phyloP scores from a whole-genome alignment of 2,888 invertebrate genomes.

The Cephus sareptanus region DNA sequence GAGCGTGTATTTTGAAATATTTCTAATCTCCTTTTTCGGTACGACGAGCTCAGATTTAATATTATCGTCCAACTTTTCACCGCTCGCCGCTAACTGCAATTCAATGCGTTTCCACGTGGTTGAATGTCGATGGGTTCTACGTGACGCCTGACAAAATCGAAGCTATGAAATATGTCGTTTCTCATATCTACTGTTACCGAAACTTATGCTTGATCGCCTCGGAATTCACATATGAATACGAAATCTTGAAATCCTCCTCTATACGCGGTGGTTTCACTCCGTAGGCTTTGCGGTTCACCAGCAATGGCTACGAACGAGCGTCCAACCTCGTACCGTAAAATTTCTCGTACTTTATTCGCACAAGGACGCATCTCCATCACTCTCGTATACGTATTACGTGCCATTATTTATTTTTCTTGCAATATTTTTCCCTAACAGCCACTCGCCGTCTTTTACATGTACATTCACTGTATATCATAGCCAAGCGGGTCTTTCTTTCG shows the following conservation, averaged over 20 bases:
- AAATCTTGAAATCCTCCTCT: neutral
- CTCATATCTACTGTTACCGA: neutral
- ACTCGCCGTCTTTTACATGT: too few species aligned
- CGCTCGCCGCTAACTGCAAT: neutral
- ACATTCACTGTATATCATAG: neutral
- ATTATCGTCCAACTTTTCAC: conserved; percentile 19
- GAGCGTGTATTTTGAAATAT: neutral
- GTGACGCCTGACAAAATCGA: conserved; percentile 39
- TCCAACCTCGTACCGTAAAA: neutral
- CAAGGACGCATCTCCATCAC: neutral
- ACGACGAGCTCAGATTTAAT: conserved; percentile 33
- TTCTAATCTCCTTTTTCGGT: neutral
- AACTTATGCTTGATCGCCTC: neutral
- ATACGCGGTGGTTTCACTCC: neutral
- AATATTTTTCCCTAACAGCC: too few species aligned
- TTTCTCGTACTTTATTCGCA: neutral
- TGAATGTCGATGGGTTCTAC: conserved; percentile 22
- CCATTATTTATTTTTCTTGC: neutral
- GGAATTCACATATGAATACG: conserved; percentile 3
- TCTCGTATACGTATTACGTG: neutral
- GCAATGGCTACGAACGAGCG: neutral
- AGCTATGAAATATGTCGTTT: conserved; percentile 23
- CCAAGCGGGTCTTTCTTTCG: neutral
- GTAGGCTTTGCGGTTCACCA: conserved; percentile 1
- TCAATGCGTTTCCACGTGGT: conserved; percentile 26